Percentiles rank a stretch among this genome's conserved stretches.
Conservation (phyloP, 1,140 invertebrate genomes). For the Pogonus chalceus region DNA sequence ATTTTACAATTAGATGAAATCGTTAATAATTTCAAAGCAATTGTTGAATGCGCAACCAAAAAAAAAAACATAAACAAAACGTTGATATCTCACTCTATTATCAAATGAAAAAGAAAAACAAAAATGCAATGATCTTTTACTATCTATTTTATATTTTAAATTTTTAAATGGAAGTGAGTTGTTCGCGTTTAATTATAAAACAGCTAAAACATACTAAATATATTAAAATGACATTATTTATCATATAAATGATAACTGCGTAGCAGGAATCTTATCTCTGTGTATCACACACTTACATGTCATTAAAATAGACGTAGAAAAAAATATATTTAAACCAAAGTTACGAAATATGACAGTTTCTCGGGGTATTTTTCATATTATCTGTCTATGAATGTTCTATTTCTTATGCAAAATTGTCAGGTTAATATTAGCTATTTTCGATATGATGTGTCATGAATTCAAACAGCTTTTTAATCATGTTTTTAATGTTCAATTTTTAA, state of each 20-base stretch:
- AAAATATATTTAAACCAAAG: background rate
- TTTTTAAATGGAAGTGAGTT: too few relatives aligned
- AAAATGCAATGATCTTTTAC: background rate
- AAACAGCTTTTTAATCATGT: background rate
- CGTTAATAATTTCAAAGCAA: slow-evolving; percentile 3
- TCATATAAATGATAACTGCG: background rate
- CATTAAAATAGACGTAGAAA: background rate
- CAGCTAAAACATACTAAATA: background rate
- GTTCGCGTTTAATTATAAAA: too few relatives aligned
- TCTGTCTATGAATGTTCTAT: slow-evolving; percentile 1
- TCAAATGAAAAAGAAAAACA: too few relatives aligned
- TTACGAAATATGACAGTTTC: background rate
- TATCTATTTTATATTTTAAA: too few relatives aligned
- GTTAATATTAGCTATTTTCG: background rate
- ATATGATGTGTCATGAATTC: background rate
- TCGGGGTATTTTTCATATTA: background rate
- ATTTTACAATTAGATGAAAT: slow-evolving; percentile 4
- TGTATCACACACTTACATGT: slow-evolving; percentile 6
- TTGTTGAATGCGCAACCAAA: slow-evolving; percentile 2
- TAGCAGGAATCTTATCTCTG: slow-evolving; percentile 3
- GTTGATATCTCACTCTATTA: background rate
- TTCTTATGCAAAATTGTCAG: slow-evolving; percentile 1
- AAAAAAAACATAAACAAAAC: background rate
- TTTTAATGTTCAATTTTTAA: background rate
- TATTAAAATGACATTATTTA: background rate